Evolutionary conservation across 2,113 vertebrate species (phyloP), one percentile per base, ranked within the genome.

Genomic region (Penelope pileata): DNA sequence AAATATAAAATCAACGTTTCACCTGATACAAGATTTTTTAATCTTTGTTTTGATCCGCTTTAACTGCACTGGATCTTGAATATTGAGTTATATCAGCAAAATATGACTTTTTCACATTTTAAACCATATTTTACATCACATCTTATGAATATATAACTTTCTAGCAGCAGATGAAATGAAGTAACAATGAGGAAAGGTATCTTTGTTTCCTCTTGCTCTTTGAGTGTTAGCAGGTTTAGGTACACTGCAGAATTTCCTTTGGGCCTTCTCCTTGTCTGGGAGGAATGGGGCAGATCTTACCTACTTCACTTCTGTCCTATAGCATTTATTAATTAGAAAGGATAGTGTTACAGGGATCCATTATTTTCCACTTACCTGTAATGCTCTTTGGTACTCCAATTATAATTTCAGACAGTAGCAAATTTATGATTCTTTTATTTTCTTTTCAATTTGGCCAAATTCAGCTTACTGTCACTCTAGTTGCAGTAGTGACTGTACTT

Each of bases 351-450:
- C 16, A 59, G 88, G 93, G 40, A 45, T 13, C 91, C 16, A 59
- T 26, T 1, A 42, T 13, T 12, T 90, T 94, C 38, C 79, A 90
- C 10, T 86, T 90, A 58, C 23, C 66, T 92, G 70, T 67, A 86
- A 75, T 88, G 67, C 13, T 81, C 24, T 89, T 29, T 74, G 40
- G 42, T 94, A 79, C 88, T 93, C 60, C 88, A 69, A 30, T 87
- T 93, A 89, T 78, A 86, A 19, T 86, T 76, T 97, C 68, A 93
- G 51, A 86, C 64, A 92, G 77, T 68, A 93, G 43, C 7, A 90
- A 77, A 92, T 82, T 83, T 77, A 81, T 73, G 53, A 9, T 83
- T 0, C 27, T 78, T 90, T 64, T n/a, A 16, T 91, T 75, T 87
- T 47, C 15, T 58, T 64, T 80, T 48, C 56, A 10, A 2, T 66